phyloP scores from a whole-genome alignment of 1,140 invertebrate genomes.

The Ceratina australensis region DNA sequence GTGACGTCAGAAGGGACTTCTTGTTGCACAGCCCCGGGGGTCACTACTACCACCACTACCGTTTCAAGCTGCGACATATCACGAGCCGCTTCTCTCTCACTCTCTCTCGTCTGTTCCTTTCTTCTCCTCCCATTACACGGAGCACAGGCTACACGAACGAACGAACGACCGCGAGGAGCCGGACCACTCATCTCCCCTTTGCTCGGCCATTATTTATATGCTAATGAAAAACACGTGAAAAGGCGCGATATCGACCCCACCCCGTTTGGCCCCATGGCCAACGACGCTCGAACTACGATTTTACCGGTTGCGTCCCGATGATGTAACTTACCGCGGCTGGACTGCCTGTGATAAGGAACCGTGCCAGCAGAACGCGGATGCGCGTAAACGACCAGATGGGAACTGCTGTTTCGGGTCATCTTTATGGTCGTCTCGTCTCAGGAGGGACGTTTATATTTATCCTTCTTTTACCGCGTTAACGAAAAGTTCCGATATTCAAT shows the following conservation, averaged over 20 bases:
- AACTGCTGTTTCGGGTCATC: background rate
- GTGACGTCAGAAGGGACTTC: constrained; percentile 76
- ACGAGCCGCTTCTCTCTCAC: background rate
- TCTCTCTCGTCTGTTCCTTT: constrained; percentile 31
- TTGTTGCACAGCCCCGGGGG: constrained; percentile 76
- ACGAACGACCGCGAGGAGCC: constrained; percentile 7
- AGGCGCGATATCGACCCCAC: constrained; percentile 10
- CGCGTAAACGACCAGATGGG: background rate
- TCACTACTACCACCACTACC: constrained; percentile 76
- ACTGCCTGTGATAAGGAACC: background rate
- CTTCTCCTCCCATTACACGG: constrained; percentile 35
- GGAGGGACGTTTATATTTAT: too few relatives aligned
- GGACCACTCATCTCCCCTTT: constrained; percentile 27
- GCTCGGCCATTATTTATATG: constrained; percentile 74
- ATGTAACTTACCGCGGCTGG: constrained; percentile 16
- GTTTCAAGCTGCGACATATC: constrained; percentile 64
- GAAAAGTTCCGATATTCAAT: too few relatives aligned
- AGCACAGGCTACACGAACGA: constrained; percentile 18
- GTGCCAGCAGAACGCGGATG: background rate
- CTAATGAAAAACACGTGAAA: constrained; percentile 67
- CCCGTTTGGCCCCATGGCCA: background rate
- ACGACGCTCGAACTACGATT: background rate
- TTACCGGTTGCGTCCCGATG: background rate
- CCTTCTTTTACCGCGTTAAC: too few relatives aligned
- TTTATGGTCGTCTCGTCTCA: too few relatives aligned